Conservation (phyloP, 2,797 vertebrate species). For the Molothrus aeneus region DNA sequence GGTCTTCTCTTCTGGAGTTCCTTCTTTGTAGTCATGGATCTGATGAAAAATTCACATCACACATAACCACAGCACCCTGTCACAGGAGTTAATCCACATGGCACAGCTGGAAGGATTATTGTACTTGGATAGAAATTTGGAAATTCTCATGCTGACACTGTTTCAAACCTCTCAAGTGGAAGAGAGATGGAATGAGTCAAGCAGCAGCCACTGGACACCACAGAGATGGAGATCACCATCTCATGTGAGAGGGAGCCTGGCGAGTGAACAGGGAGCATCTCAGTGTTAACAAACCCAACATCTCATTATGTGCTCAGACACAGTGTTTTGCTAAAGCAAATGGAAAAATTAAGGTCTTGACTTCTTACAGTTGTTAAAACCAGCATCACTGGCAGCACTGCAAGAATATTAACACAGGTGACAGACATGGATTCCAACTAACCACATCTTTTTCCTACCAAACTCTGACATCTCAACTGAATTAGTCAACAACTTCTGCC, state of each 20-base stretch:
- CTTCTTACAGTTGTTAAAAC: neutral
- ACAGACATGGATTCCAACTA: neutral
- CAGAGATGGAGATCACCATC: neutral
- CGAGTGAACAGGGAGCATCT: neutral
- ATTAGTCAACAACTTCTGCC: neutral
- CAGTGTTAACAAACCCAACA: neutral
- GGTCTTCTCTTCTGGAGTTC: conserved; percentile 95
- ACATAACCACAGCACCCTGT: neutral
- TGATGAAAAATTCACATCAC: conserved; percentile 66
- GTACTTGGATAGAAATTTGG: neutral
- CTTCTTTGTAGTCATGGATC: conserved; percentile 98
- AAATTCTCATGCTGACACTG: neutral
- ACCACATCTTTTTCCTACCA: neutral
- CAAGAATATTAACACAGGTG: neutral
- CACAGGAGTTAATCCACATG: neutral
- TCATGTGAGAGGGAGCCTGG: neutral
- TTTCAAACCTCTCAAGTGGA: neutral
- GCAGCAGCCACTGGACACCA: neutral
- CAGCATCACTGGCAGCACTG: neutral
- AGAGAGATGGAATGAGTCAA: neutral
- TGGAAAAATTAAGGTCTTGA: neutral
- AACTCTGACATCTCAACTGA: neutral
- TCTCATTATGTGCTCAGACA: neutral
- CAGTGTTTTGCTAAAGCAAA: neutral
- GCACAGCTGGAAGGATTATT: neutral